Conservation (phyloP, 2,797 vertebrate species). For the Valencia hispanica region DNA sequence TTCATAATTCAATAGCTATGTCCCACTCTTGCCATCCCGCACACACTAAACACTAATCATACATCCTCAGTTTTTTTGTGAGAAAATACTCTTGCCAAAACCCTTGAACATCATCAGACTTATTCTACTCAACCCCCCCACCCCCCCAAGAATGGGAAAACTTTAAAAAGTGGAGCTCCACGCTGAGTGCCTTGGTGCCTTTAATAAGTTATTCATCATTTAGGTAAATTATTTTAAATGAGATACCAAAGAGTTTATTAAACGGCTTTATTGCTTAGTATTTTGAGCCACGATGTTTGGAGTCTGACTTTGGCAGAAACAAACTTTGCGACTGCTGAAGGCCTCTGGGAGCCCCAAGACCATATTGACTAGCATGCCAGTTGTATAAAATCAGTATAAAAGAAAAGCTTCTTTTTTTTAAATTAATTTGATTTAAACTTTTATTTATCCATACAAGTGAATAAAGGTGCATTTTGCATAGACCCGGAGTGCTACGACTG, state of each 20-base stretch:
- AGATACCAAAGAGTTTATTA: background rate
- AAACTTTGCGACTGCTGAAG: background rate
- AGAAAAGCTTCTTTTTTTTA: background rate
- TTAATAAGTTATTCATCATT: background rate
- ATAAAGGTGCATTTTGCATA: too few species aligned
- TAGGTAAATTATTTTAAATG: background rate
- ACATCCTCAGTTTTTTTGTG: conserved; percentile 20
- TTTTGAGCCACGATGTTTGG: background rate
- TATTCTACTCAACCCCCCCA: conserved; percentile 49
- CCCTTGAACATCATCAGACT: conserved; percentile 48
- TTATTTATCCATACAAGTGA: too few species aligned
- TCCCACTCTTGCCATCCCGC: background rate
- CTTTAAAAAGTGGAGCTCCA: background rate
- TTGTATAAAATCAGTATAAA: background rate
- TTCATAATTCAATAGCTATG: conserved; percentile 80
- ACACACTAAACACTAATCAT: background rate
- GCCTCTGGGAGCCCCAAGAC: background rate
- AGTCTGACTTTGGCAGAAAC: background rate
- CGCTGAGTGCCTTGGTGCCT: background rate
- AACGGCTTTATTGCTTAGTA: background rate
- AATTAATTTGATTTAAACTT: background rate
- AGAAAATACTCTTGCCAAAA: conserved; percentile 36
- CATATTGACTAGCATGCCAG: background rate
- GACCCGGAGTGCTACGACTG: too few species aligned
- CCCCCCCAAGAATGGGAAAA: conserved; percentile 25